Evolutionary conservation across 2,888 invertebrate genomes (phyloP).

Genomic region (Euzetes globulus): DNA sequence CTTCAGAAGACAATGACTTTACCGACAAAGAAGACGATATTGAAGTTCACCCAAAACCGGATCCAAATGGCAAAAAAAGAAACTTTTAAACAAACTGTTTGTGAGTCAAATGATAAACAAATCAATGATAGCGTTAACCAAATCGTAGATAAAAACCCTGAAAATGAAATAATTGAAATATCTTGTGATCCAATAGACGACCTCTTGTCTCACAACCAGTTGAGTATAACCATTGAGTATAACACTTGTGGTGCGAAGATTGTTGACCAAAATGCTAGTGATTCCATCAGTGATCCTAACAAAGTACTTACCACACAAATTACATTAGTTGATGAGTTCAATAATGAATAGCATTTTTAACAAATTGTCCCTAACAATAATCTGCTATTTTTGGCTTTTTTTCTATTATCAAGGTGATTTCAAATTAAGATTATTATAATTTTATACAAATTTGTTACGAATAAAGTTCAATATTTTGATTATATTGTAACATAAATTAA

Average conservation of each 20-base stretch:
- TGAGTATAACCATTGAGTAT: not conserved
- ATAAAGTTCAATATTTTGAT: too few relatives aligned
- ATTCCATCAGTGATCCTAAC: not conserved
- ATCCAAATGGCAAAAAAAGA: not conserved
- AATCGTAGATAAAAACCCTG: not conserved
- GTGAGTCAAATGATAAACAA: not conserved
- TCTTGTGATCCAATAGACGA: not conserved
- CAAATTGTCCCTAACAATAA: too few relatives aligned
- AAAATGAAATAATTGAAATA: not conserved
- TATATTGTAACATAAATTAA: too few relatives aligned
- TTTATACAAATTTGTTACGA: too few relatives aligned
- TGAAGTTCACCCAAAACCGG: not conserved
- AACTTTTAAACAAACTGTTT: not conserved
- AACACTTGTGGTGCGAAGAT: not conserved
- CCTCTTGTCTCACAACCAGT: not conserved
- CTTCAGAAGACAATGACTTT: conserved; percentile 12
- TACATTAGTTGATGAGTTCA: not conserved
- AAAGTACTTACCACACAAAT: not conserved
- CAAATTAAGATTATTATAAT: too few relatives aligned
- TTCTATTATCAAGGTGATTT: too few relatives aligned
- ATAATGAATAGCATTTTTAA: too few relatives aligned
- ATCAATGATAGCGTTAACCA: not conserved
- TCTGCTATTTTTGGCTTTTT: too few relatives aligned
- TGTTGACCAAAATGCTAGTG: not conserved
- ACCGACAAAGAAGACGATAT: conserved; percentile 13